Base-by-base conservation (phyloP, 64 coral and sea anemone species). In the Actinia tenebrosa region DNA sequence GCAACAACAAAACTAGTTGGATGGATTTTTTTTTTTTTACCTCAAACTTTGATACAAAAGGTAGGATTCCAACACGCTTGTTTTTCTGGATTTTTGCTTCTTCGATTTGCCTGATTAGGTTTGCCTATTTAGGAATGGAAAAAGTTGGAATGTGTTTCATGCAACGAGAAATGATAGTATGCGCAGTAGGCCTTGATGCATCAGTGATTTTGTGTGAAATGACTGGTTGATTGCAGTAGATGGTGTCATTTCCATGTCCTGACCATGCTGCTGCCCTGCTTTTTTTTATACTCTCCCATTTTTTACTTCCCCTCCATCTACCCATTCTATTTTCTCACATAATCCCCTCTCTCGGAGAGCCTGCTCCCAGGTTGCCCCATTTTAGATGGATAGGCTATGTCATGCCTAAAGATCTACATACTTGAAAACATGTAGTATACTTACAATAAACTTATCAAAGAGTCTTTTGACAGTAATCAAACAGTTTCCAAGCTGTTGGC, bases 361-460 rank as follows among this genome's bases (percentile, higher is more conserved):
- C 56, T 58, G 7, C 2, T 58, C 15, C 1, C 56, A 58, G 15
- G 56, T 11, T 58, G 10, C 56, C 56, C 30, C 30, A 37, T 37
- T 37, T 37, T 37, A 37, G 30, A 37, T 37, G 30, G 30, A 37
- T 14, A 11, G 56, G 15, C 10, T 11, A 58, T 58, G 10, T 55
- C 56, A 58, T 58, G 56, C 10, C 5, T 2, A 3, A 5, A 9
- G 22, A 23, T 66, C 22, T 66, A 37, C 5, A 66, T 66, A 50
- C 17, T 66, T 22, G 0, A 66, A 37, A 1, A 1, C 30, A 37
- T 3, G 69, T 81, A 52, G 19, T 50, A 16, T 18, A 93, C 97
- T 99, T 86, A 99, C 97, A 80, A 99, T 99, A 59, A 99, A 99
- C 81, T 99, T 99, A 87, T 99, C 97, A 84, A 99, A 99, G 4